Percentiles rank a stretch among this genome's conserved stretches.
These are phyloP conservation scores for Crematogaster levior DNA, from an alignment of 2,888 invertebrate genomes.

Conservation along the genomic window DNA sequence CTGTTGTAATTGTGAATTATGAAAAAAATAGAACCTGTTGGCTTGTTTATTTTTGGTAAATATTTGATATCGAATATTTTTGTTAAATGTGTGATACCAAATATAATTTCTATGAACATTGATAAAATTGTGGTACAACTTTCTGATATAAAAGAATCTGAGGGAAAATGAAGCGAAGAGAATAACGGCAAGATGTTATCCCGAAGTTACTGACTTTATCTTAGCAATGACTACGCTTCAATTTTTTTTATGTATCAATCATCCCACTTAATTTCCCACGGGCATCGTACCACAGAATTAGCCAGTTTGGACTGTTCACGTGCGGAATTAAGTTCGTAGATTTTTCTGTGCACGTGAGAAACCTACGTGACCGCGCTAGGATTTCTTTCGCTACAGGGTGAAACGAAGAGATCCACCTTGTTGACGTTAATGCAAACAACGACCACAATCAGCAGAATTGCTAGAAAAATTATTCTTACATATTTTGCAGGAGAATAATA, in stretches of 20 bases:
- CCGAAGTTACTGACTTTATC: conserved; percentile 45
- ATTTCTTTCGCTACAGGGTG: conserved; percentile 55
- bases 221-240: conserved; percentile 59
- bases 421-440: conserved; percentile 35
- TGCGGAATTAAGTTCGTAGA: conserved; percentile 70
- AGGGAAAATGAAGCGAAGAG: background rate
- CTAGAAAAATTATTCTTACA: conserved; percentile 7
- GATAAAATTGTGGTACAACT: conserved; percentile 20
- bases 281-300: conserved; percentile 79
- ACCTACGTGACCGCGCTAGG: conserved; percentile 48
- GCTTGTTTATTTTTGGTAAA: background rate
- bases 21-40: background rate
- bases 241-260: conserved; percentile 79
- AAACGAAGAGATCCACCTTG: background rate
- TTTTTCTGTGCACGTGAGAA: conserved; percentile 68
- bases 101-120: background rate
- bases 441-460: background rate
- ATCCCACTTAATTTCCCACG: conserved; percentile 82
- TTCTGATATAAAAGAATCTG: background rate
- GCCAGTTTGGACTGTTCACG: conserved; percentile 68
- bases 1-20: background rate
- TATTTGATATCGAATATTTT: background rate
- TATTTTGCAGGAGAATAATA: background rate
- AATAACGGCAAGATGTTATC: conserved; percentile 31
- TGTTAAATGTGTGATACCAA: background rate